Evolutionary conservation across 2,888 invertebrate genomes (phyloP), one percentile per base, ranked within the genome.

Genomic region (Hemistola chrysoprasaria): DNA sequence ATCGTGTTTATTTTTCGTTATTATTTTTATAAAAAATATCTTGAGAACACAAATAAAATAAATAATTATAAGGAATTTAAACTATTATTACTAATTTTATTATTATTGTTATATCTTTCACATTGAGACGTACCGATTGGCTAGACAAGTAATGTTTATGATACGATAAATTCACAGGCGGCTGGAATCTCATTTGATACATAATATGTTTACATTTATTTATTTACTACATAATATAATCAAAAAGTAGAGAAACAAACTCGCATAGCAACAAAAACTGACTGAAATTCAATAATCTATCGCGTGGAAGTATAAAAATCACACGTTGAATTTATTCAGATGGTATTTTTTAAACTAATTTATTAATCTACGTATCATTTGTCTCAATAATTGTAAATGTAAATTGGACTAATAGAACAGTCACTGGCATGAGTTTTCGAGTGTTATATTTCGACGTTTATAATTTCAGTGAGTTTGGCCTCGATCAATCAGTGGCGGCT

Each of bases 141-240:
- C 28, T 55, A 49, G 53, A 59, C 60, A 39, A 48, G 53, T 52
- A 40, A 31, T 54, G 56, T 68, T 72, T 68, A 69, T 52, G 62
- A 60, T 44, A 50, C 46, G 41, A 60, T 68, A 59, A 65, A 71
- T 69, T 64, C 41, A 53, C 42, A 40, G 40, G 47, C 35, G 37
- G 50, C 49, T 50, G 50, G 54, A 52, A 36, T 47, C 40, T 26
- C 37, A 11, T 22, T 34, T 3, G 49, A 65, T 66, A 50, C 65
- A 57, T 48, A 66, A 66, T 27, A 10, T 48, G 47, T 46, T 48
- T n/a, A 3, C 6, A 26, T 25, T 29, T 27, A 24, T 40, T 33
- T 36, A 40, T 35, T 27, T 25, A 10, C 10, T n/a, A 4, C 16
- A 4, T 16, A 16, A 42, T 37, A 22, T 35, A 37, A 20, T 23